Percentiles rank a stretch among this genome's conserved stretches.
Evolutionary conservation across 2,113 vertebrate species (phyloP).

Genomic region (Ornithorhynchus anatinus): DNA sequence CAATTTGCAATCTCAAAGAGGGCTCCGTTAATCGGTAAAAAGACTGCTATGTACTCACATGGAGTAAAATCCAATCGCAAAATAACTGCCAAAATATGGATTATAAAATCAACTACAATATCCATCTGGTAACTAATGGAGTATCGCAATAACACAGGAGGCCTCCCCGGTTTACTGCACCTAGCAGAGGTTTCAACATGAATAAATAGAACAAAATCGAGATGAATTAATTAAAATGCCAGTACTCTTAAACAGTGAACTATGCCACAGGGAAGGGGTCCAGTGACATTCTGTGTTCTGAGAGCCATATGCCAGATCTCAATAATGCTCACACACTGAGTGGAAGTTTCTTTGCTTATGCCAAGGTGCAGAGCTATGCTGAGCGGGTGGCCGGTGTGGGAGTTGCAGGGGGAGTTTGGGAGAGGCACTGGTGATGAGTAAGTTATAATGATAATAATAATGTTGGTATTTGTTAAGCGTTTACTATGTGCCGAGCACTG

Average conservation of each 20-base stretch:
- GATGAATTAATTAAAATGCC: not conserved
- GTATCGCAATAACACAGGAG: not conserved
- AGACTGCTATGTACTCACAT: not conserved
- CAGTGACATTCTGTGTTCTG: slow-evolving; percentile 1
- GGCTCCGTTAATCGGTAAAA: not conserved
- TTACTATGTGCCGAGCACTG: no score
- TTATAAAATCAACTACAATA: slow-evolving; percentile 3
- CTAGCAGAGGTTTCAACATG: not conserved
- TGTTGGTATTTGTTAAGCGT: no score
- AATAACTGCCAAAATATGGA: slow-evolving; percentile 1
- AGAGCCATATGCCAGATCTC: no score
- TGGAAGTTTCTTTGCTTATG: no score
- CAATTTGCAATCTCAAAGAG: slow-evolving; percentile 11
- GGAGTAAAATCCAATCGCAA: slow-evolving; percentile 3
- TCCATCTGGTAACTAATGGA: not conserved
- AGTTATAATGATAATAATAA: no score
- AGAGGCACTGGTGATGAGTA: no score
- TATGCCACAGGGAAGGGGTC: not conserved
- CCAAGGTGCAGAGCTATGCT: no score
- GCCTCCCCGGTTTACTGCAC: not conserved
- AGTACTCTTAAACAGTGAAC: not conserved
- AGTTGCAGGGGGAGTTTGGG: no score
- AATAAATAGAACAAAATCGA: slow-evolving; percentile 19
- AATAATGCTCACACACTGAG: no score
- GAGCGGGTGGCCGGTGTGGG: no score